Evolutionary conservation across 2,888 invertebrate genomes (phyloP), one percentile per base, ranked within the genome.

Genomic region (Nasonia oneida): DNA sequence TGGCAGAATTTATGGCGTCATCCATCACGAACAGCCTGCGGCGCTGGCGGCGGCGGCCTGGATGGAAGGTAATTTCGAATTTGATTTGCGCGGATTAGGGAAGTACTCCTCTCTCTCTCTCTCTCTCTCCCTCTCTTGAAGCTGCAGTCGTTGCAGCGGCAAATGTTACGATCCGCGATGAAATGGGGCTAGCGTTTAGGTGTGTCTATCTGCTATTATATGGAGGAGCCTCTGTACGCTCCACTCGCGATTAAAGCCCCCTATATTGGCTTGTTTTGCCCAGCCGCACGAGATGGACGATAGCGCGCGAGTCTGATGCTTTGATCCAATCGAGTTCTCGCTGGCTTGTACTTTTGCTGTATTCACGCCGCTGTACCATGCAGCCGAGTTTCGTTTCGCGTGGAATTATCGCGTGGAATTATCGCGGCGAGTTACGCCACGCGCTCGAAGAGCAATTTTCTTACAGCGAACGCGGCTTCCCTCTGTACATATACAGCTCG

Each of bases 1-100:
- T 82, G 77, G 82, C 78, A 82, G 82, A 85, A 85, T 85, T 85
- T 82, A 85, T 75, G 85, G 85, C 82, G 74, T 79, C 85, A 85
- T 85, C 74, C 85, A 67, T 85, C 85, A 85, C 78, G 78, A 82
- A 67, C 84, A 85, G 85, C 73, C 73, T 73, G 81, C 64, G 73
- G 81, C n/a, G 15, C 39, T 18, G 12, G 67, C 23, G 39, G 78
- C 39, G 61, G n/a, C 77, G 4, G 61, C 37, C 71, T 18, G 23
- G 81, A 70, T 81, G 67, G 71, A 82, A 82, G 85, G 85, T 85
- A 85, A 85, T 85, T 85, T 82, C 82, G 82, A 85, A 85, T 85
- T 85, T 85, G 81, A 85, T 85, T 85, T 85, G 85, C 82, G 77
- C 82, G 85, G 82, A 85, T 85, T 82, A 78, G 85, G 82, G 74